A percentile compares a stretch with the other conserved stretches of the same genome.
These are phyloP conservation scores for Cuculus canorus DNA, from an alignment of 2,797 vertebrate genomes.

Conservation along the genomic window DNA sequence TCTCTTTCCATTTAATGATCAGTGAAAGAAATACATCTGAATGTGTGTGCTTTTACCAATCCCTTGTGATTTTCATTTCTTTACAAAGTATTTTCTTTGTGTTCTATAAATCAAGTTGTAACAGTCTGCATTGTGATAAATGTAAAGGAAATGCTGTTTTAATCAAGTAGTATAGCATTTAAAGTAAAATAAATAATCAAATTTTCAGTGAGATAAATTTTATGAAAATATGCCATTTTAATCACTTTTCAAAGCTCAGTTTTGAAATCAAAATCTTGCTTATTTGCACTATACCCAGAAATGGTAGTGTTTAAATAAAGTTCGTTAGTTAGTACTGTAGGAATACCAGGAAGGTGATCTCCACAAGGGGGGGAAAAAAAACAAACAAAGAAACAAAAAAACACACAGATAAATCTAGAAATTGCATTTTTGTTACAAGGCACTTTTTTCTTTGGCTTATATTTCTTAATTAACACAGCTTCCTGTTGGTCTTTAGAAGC, in stretches of 20 bases:
- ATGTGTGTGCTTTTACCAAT: not conserved
- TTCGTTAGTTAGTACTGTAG: not conserved
- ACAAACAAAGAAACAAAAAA: not conserved
- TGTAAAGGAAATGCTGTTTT: not conserved
- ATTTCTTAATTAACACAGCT: not conserved
- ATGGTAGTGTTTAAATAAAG: not conserved
- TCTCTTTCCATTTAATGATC: not conserved
- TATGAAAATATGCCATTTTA: not conserved
- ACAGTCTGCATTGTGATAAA: not conserved
- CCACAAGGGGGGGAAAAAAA: not conserved
- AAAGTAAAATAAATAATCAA: not conserved
- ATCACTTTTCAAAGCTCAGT: not conserved
- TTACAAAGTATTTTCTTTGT: not conserved
- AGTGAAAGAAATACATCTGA: not conserved
- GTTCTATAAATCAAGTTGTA: not conserved
- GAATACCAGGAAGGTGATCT: not conserved
- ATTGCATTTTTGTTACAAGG: not conserved
- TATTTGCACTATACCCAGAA: not conserved
- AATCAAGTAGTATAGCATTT: not conserved
- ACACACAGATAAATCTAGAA: not conserved
- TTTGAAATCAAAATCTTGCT: not conserved
- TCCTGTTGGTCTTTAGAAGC: not conserved
- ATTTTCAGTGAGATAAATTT: not conserved
- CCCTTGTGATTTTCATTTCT: rapidly evolving
- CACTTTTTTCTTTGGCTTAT: not conserved